Conservation (phyloP, 2,113 vertebrate genomes). For the Poecile atricapillus region DNA sequence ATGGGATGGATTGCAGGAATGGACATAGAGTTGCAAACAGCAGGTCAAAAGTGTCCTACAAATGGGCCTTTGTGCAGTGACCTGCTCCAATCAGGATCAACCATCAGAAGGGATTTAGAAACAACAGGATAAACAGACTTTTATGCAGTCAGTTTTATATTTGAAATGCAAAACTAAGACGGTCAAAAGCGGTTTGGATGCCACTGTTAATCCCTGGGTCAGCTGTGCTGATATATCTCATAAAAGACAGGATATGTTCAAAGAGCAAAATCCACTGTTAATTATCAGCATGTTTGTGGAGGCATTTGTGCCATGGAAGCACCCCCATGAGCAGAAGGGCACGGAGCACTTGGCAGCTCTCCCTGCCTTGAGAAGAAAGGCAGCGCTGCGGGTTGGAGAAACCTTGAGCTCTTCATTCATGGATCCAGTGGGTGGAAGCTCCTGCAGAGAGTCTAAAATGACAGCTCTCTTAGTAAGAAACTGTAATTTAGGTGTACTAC, state of each 20-base stretch:
- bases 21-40: neutral
- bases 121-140: neutral
- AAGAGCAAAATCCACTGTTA: constrained; percentile 5
- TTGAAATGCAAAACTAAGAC: neutral
- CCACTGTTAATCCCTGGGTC: neutral
- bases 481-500: neutral
- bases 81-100: neutral
- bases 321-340: neutral
- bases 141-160: neutral
- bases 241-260: neutral
- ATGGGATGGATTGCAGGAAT: neutral
- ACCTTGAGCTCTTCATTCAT: neutral
- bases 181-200: neutral
- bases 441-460: neutral
- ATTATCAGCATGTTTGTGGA: neutral
- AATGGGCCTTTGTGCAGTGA: neutral
- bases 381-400: accelerated
- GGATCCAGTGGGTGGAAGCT: neutral
- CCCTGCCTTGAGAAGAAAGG: neutral
- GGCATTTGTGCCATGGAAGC: neutral
- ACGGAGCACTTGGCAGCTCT: neutral
- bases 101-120: neutral
- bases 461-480: neutral
- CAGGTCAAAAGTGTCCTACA: neutral
- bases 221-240: neutral